Conservation (phyloP, 2,888 invertebrate genomes). For the Pseudoips prasinana region DNA sequence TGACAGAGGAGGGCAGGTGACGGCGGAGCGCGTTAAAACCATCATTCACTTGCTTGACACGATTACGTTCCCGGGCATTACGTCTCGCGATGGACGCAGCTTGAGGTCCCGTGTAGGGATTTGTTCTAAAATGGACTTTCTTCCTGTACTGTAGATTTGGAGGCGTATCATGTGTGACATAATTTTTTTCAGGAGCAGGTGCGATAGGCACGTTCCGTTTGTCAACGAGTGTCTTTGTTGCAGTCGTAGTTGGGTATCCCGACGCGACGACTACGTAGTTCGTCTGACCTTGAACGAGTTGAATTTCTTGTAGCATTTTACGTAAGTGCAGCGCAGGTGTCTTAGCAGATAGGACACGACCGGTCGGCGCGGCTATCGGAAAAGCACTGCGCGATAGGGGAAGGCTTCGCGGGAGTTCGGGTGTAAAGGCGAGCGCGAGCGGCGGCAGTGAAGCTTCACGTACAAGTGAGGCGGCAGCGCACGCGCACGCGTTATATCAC, state of each 20-base stretch:
- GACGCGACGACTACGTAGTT: constrained; percentile 84
- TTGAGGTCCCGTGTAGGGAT: constrained; percentile 85
- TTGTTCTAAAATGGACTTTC: constrained; percentile 87
- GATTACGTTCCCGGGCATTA: constrained; percentile 96
- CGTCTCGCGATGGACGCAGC: constrained; percentile 93
- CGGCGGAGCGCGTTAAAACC: constrained; percentile 94
- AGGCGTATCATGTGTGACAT: constrained; percentile 75
- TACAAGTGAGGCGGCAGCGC: constrained; percentile 78
- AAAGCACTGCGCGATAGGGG: constrained; percentile 57
- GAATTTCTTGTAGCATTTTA: constrained; percentile 79
- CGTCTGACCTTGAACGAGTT: constrained; percentile 79
- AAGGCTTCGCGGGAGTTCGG: constrained; percentile 57
- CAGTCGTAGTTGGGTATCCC: constrained; percentile 69
- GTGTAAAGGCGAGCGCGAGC: constrained; percentile 49
- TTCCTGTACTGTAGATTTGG: constrained; percentile 85
- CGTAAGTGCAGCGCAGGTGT: constrained; percentile 59
- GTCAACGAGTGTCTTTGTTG: constrained; percentile 76
- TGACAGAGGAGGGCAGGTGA: constrained; percentile 92
- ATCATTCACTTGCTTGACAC: constrained; percentile 97
- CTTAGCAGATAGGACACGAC: constrained; percentile 49
- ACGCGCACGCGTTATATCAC: constrained; percentile 80
- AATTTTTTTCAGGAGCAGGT: constrained; percentile 82
- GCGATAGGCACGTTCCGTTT: constrained; percentile 81
- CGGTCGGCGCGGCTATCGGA: constrained; percentile 59
- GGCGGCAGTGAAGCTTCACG: constrained; percentile 68